Evolutionary conservation across 1,140 invertebrate genomes (phyloP).

Genomic region (Augochlora pura): DNA sequence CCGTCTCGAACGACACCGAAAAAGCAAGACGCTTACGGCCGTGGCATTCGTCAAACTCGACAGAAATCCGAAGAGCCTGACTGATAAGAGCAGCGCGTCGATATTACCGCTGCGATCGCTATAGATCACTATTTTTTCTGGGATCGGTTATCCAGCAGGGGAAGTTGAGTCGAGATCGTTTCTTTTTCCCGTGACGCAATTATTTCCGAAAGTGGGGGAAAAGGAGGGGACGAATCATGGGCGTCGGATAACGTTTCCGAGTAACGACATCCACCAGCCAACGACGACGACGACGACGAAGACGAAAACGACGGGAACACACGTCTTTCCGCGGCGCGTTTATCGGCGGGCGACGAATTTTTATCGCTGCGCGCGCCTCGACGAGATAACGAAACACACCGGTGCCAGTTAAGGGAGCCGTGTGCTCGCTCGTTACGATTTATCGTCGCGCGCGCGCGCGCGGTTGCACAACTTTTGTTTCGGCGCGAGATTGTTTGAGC

Average conservation of each 20-base stretch:
- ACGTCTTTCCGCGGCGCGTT: background rate
- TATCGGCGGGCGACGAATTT: conserved; percentile 19
- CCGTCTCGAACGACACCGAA: too few relatives aligned
- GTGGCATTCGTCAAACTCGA: too few relatives aligned
- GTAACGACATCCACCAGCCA: conserved; percentile 3
- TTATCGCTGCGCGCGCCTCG: conserved; percentile 3
- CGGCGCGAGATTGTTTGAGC: too few relatives aligned
- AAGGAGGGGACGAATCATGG: conserved; percentile 12
- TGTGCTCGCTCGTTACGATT: too few relatives aligned
- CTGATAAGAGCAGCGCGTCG: too few relatives aligned
- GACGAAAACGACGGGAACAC: too few relatives aligned
- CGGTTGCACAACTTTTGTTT: too few relatives aligned
- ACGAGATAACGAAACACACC: conserved; percentile 14
- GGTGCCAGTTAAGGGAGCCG: background rate
- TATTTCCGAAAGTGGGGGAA: background rate
- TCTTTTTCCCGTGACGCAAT: conserved; percentile 5
- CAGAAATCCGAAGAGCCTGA: too few relatives aligned
- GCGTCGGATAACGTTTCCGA: conserved; percentile 11
- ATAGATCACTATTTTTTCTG: background rate
- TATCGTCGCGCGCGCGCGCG: too few relatives aligned
- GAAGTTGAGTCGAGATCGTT: background rate
- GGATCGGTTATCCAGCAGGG: too few relatives aligned
- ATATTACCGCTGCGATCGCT: background rate
- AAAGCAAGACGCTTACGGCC: too few relatives aligned
- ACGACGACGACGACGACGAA: too few relatives aligned